Evolutionary conservation across 2,797 vertebrate genomes (phyloP), one percentile per base, ranked within the genome.

Genomic region (Oreochromis grahami): DNA sequence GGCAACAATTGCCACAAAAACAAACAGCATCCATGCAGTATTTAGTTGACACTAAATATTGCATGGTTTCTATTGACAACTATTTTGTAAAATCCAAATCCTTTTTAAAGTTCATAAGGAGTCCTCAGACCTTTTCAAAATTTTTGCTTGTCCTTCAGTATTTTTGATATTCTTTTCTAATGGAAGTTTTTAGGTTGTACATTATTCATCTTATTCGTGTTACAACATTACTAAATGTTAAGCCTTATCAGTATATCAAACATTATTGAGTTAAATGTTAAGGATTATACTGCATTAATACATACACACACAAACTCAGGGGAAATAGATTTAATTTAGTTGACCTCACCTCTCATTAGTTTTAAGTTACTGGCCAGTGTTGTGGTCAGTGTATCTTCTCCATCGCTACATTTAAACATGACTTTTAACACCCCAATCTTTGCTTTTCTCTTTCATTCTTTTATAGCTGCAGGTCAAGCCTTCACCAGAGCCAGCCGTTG

Each of bases 401-500:
- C 34, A 34, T 24, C 6, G 1, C 24, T 13, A 6, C 50, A 32
- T 43, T 45, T 55, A 7, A 55, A 41, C 36, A 11, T 17, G n/a
- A 24, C 38, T 4, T 38, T 77, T 48, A 6, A 24, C 13, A 6
- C 41, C 80, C 15, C 84, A 32, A 52, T 76, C 17, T 51, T 29
- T 76, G 19, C 56, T 3, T 1, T 76, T 77, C 51, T 77, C 76
- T 81, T 13, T 24, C 1, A 80, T 38, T 81, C 41, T 3, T 5
- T 81, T 24, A 8, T 7, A 89, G 86, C 41, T 90, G 79, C 88
- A 91, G 81, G 79, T 43, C 7, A 88, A 86, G 78, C 63, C 85
- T 9, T 89, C 87, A 2, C 87, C 93, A 6, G 88, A 92, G 65
- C 2, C 93, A 80, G 77, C 86, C 1, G 93, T 78, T 48, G 97